Evolutionary conservation across 2,888 invertebrate species (phyloP).

Genomic region (Apamea crenata): DNA sequence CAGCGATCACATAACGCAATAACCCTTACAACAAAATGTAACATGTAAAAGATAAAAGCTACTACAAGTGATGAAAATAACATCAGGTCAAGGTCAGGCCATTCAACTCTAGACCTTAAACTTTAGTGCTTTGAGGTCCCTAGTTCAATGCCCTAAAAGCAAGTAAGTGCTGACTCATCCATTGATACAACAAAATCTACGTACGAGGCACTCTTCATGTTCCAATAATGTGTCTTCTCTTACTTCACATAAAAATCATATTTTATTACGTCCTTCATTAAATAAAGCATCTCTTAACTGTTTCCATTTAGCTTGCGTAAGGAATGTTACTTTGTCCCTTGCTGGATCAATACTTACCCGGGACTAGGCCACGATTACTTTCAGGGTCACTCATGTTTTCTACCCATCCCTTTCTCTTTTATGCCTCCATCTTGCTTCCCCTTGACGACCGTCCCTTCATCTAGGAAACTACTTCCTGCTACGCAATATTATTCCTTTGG

Average conservation of each 20-base stretch:
- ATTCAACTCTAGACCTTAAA: slow-evolving; percentile 40
- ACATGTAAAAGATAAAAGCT: not conserved
- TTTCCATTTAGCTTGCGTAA: slow-evolving; percentile 54
- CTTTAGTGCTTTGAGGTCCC: not conserved
- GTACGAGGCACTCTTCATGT: not conserved
- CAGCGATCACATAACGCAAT: not conserved
- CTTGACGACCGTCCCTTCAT: slow-evolving; percentile 66
- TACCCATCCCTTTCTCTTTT: slow-evolving; percentile 68
- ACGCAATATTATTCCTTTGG: slow-evolving; percentile 17
- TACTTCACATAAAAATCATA: slow-evolving; percentile 10
- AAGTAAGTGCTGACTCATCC: slow-evolving; percentile 6
- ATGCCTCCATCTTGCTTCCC: slow-evolving; percentile 65
- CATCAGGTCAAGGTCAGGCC: slow-evolving; percentile 33
- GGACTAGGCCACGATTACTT: slow-evolving; percentile 76
- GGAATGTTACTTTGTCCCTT: slow-evolving; percentile 57
- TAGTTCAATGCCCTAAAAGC: slow-evolving; percentile 37
- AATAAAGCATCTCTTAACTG: slow-evolving; percentile 33
- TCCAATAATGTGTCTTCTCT: not conserved
- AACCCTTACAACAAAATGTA: not conserved
- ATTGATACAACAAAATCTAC: slow-evolving; percentile 7
- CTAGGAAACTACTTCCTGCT: slow-evolving; percentile 65
- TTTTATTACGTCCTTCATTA: slow-evolving; percentile 21
- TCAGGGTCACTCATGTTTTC: slow-evolving; percentile 83
- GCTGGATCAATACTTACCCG: slow-evolving; percentile 69
- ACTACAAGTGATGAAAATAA: not conserved